Conservation (phyloP, 2,888 invertebrate species). For the Criorhina ranunculi region DNA sequence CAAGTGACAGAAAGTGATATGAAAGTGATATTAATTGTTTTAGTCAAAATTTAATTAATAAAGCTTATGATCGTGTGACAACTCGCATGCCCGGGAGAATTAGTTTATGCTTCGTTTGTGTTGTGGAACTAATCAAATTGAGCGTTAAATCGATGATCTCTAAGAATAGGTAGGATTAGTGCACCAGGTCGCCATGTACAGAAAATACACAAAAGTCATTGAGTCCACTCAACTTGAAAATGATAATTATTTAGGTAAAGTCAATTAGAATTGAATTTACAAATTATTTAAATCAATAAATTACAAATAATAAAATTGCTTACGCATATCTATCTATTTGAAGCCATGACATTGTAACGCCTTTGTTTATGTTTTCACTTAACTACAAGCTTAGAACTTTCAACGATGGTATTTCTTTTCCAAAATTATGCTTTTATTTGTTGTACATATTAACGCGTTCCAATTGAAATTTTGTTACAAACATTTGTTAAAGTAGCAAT, state of each 20-base stretch:
- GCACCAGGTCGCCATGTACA: no score
- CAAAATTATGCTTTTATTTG: not conserved
- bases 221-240: not conserved
- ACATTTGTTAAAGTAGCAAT: no score
- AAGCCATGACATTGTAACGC: not conserved
- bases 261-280: not conserved
- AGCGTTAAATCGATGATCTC: conserved; percentile 37
- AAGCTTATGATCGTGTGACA: conserved; percentile 15
- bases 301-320: no score
- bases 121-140: conserved; percentile 28
- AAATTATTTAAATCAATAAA: not conserved
- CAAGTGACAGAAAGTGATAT: conserved; percentile 10
- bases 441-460: not conserved
- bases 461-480: not conserved
- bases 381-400: not conserved
- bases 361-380: not conserved
- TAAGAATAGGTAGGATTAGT: no score
- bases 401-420: not conserved
- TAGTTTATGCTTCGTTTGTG: conserved; percentile 31
- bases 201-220: not conserved
- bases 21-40: conserved; percentile 23
- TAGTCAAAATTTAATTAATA: conserved; percentile 7
- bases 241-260: not conserved
- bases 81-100: conserved; percentile 8
- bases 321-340: not conserved